These are phyloP conservation scores for Ethmia dodecea DNA, from an alignment of 2,888 invertebrate species.

Conservation along the genomic window DNA sequence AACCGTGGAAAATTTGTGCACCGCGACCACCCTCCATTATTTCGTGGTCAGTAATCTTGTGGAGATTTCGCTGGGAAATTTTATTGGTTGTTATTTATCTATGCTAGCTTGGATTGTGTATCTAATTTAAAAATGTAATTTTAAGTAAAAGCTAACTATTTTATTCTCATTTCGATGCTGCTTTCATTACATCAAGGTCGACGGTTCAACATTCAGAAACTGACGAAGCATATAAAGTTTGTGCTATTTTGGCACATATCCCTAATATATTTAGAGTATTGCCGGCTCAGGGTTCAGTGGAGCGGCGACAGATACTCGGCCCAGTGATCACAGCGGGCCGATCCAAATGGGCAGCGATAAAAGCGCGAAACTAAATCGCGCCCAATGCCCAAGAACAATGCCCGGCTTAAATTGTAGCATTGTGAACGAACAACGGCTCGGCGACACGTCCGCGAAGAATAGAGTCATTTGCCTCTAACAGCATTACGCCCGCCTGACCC, in stretches of 20 bases:
- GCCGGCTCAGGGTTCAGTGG: constrained; percentile 27
- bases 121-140: no score
- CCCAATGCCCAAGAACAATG: constrained; percentile 67
- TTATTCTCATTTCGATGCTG: no score
- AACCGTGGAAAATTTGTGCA: constrained; percentile 66
- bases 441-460: constrained; percentile 63
- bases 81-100: no score
- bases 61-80: constrained; percentile 1
- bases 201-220: no score
- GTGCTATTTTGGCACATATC: no score
- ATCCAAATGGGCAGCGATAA: constrained; percentile 57
- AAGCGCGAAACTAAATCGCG: constrained; percentile 65
- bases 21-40: constrained; percentile 36
- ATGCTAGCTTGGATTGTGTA: no score
- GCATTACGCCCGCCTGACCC: constrained; percentile 68
- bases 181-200: no score
- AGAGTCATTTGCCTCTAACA: constrained; percentile 73
- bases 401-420: constrained; percentile 62
- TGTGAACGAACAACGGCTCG: constrained; percentile 44
- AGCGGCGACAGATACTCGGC: constrained; percentile 28
- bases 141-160: no score
- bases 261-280: constrained; percentile 23
- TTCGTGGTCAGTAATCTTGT: constrained; percentile 44
- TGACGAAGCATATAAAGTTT: no score
- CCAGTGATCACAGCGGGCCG: constrained; percentile 16